Conservation (phyloP, 2,888 invertebrate genomes). For the Platypus cylindrus region DNA sequence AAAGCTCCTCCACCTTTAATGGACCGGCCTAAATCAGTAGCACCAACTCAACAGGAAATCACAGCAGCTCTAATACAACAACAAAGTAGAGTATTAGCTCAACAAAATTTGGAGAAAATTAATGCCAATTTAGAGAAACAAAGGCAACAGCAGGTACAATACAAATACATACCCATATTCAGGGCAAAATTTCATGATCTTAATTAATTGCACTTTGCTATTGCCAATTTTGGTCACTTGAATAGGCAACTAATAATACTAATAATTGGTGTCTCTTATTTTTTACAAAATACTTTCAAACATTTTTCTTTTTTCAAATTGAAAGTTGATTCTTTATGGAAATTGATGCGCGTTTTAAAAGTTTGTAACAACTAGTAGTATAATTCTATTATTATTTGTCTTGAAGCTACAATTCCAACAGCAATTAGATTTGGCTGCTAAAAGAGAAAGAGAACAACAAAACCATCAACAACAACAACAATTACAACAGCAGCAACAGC, state of each 20-base stretch:
- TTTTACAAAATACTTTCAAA: background rate
- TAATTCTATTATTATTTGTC: background rate
- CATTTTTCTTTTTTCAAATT: background rate
- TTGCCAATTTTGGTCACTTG: too few species aligned
- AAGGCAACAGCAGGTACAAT: conserved; percentile 35
- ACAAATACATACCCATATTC: too few species aligned
- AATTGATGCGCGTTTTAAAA: background rate
- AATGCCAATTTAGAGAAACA: conserved; percentile 43
- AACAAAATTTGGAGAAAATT: conserved; percentile 50
- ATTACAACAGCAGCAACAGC: conserved; percentile 28
- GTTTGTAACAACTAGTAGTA: background rate
- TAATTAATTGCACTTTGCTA: too few species aligned
- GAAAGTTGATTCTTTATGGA: background rate
- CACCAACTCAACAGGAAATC: conserved; percentile 50
- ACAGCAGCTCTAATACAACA: conserved; percentile 50
- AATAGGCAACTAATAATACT: too few species aligned
- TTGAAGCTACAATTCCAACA: conserved; percentile 30
- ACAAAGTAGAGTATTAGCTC: conserved; percentile 45
- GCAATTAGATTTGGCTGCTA: conserved; percentile 28
- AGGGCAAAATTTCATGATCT: too few species aligned
- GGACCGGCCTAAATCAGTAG: conserved; percentile 33
- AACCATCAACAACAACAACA: conserved; percentile 26
- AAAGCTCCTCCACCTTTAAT: conserved; percentile 27
- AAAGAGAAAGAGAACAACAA: conserved; percentile 30
- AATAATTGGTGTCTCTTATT: too few species aligned